Evolutionary conservation across 2,113 vertebrate species (phyloP).

Genomic region (Saccopteryx leptura): DNA sequence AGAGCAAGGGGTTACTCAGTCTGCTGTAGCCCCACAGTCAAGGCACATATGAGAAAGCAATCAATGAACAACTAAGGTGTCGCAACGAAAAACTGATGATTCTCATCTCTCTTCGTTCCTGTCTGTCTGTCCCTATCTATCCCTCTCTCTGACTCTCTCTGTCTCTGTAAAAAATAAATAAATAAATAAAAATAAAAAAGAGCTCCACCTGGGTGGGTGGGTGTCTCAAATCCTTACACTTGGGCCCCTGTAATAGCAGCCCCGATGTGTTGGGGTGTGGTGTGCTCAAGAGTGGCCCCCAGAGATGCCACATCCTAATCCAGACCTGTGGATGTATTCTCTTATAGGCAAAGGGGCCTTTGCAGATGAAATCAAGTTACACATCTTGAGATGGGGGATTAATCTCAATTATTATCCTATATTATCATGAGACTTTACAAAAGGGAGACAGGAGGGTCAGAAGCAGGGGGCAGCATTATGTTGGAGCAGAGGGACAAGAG

Average conservation of each 20-base stretch:
- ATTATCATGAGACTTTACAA: too few relatives aligned
- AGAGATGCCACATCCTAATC: rapidly evolving
- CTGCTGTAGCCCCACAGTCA: too few relatives aligned
- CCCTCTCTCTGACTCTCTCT: too few relatives aligned
- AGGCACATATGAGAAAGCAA: too few relatives aligned
- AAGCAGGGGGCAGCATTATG: rapidly evolving
- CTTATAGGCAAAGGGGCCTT: neutral
- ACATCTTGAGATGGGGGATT: neutral
- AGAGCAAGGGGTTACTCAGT: too few relatives aligned
- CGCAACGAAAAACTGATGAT: too few relatives aligned
- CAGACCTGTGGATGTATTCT: neutral
- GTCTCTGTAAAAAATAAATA: neutral
- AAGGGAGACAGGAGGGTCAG: neutral
- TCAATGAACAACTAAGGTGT: too few relatives aligned
- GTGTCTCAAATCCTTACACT: neutral
- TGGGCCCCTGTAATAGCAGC: rapidly evolving
- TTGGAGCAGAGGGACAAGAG: neutral
- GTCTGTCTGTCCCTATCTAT: too few relatives aligned
- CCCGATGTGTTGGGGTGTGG: rapidly evolving
- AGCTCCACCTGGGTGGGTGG: too few relatives aligned
- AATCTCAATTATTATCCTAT: rapidly evolving
- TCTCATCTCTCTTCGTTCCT: too few relatives aligned
- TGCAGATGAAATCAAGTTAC: too few relatives aligned
- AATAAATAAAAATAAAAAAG: neutral
- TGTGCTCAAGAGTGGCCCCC: neutral